Percentiles rank a stretch among this genome's conserved stretches.
Evolutionary conservation across 1,140 invertebrate genomes (phyloP).

Genomic region (Drosophila pruinosa): DNA sequence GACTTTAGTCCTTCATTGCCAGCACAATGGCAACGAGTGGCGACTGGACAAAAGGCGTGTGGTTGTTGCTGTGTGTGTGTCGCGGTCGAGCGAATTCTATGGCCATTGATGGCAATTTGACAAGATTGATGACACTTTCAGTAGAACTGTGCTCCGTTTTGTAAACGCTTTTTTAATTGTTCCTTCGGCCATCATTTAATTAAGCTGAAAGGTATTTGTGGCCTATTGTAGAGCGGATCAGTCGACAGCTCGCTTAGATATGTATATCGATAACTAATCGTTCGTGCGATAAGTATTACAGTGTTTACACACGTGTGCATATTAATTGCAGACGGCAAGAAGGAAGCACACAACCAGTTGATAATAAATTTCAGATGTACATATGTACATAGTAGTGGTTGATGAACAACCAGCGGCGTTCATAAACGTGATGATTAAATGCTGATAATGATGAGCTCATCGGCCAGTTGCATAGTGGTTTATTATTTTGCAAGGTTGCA

Average conservation of each 20-base stretch:
- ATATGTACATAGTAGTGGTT: no score
- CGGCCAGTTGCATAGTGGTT: slow-evolving; percentile 10
- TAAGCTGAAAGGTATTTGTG: slow-evolving; percentile 56
- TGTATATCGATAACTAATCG: slow-evolving; percentile 30
- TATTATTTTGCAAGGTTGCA: slow-evolving; percentile 32
- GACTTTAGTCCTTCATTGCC: slow-evolving; percentile 62
- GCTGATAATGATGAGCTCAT: slow-evolving; percentile 27
- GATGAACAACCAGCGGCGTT: slow-evolving; percentile 12
- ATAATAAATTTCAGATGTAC: neutral
- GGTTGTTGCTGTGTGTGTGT: slow-evolving; percentile 10
- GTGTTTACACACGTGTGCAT: slow-evolving; percentile 36
- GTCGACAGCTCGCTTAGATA: neutral
- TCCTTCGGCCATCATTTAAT: slow-evolving; percentile 51
- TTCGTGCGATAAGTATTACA: slow-evolving; percentile 5
- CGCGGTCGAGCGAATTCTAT: slow-evolving; percentile 1
- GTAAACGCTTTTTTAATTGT: slow-evolving; percentile 76
- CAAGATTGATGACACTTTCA: slow-evolving; percentile 73
- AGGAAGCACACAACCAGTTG: slow-evolving; percentile 38
- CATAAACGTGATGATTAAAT: slow-evolving; percentile 34
- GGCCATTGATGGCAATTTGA: slow-evolving; percentile 50
- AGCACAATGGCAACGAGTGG: slow-evolving; percentile 20
- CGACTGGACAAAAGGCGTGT: slow-evolving; percentile 30
- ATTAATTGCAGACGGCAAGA: slow-evolving; percentile 54
- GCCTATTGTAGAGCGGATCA: neutral
- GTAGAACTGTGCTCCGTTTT: slow-evolving; percentile 30